Conservation (phyloP, 2,888 invertebrate species). For the Trissoscelio sp. region DNA sequence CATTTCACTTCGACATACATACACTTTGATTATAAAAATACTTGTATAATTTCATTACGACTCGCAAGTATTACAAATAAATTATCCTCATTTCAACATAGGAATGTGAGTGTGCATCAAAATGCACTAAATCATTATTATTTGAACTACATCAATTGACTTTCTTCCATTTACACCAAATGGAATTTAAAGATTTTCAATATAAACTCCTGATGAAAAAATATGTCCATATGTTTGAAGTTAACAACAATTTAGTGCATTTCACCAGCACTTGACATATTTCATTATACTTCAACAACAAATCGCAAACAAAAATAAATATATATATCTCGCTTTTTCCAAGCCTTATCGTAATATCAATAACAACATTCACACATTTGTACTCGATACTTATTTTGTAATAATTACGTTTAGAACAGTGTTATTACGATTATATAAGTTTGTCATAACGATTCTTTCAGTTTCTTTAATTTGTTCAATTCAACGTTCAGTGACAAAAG, state of each 20-base stretch:
- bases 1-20: slow-evolving; percentile 24
- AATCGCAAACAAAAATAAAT: slow-evolving; percentile 12
- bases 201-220: no score
- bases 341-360: background rate
- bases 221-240: no score
- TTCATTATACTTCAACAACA: slow-evolving; percentile 2
- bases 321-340: background rate
- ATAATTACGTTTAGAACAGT: slow-evolving; percentile 1
- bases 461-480: no score
- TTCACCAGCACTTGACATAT: background rate
- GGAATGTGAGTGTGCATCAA: background rate
- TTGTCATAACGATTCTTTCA: background rate
- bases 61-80: slow-evolving; percentile 37
- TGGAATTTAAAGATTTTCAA: no score
- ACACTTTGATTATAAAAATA: slow-evolving; percentile 41
- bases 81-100: background rate
- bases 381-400: slow-evolving; percentile 16
- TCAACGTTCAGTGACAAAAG: no score
- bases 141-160: background rate
- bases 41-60: slow-evolving; percentile 28
- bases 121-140: background rate
- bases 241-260: slow-evolving; percentile 7
- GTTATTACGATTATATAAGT: background rate
- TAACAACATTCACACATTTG: slow-evolving; percentile 40
- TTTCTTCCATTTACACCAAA: no score